Evolutionary conservation across 2,888 invertebrate species (phyloP).

Genomic region (Aphodius granarius): DNA sequence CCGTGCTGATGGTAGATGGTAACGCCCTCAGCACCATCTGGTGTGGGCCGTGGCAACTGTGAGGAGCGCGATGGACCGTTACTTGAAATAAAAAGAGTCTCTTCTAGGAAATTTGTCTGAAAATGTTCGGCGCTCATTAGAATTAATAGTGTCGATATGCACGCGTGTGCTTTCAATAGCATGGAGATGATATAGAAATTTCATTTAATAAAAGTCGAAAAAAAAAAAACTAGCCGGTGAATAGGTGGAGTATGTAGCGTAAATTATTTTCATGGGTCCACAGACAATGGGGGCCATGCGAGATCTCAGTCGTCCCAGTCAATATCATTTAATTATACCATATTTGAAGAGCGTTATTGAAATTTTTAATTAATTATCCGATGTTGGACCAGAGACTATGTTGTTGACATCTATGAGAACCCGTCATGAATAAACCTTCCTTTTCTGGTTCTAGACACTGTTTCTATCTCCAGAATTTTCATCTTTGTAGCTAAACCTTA

Average conservation of each 20-base stretch:
- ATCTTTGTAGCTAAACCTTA: too few relatives aligned
- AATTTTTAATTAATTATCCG: constrained; percentile 11
- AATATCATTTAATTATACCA: constrained; percentile 15
- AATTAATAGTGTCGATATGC: constrained; percentile 32
- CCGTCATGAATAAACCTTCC: neutral
- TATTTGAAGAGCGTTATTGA: constrained; percentile 10
- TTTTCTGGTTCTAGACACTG: too few relatives aligned
- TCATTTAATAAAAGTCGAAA: constrained; percentile 24
- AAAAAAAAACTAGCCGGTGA: constrained; percentile 16
- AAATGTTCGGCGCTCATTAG: constrained; percentile 38
- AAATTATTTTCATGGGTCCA: constrained; percentile 11
- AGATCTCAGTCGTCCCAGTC: neutral
- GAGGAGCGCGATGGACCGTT: constrained; percentile 30
- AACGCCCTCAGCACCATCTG: constrained; percentile 1
- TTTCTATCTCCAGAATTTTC: too few relatives aligned
- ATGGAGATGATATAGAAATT: constrained; percentile 24
- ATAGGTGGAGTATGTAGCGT: constrained; percentile 11
- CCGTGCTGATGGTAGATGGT: neutral
- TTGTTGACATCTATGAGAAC: neutral
- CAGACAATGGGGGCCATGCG: constrained; percentile 2
- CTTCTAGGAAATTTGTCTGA: constrained; percentile 39
- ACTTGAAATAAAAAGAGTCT: constrained; percentile 32
- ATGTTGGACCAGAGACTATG: neutral
- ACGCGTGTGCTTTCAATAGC: constrained; percentile 19
- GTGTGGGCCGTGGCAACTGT: neutral